Conservation (phyloP, 2,888 invertebrate genomes). For the Loripinus fragilis region DNA sequence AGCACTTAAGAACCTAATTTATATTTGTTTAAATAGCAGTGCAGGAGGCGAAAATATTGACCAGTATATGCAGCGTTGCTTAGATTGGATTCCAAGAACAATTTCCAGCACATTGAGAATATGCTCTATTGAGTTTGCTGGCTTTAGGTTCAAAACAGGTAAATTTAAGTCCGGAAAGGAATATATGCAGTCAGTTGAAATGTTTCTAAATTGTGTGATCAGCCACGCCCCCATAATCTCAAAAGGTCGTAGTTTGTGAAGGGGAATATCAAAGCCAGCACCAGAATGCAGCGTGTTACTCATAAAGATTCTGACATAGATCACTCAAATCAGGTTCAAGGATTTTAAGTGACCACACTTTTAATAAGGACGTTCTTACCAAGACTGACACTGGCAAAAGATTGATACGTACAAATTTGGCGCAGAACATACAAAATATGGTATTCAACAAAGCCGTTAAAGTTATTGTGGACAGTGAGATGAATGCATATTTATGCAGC, state of each 20-base stretch:
- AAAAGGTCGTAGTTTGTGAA: conserved; percentile 11
- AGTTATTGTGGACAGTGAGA: conserved; percentile 27
- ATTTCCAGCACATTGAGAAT: background rate
- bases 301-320: no score
- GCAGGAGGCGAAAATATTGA: background rate
- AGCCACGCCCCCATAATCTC: no score
- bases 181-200: no score
- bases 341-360: conserved; percentile 6
- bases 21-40: no score
- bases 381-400: conserved; percentile 31
- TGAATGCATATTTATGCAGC: background rate
- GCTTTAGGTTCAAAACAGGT: no score
- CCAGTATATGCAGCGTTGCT: background rate
- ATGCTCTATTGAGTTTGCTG: background rate
- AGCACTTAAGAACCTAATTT: background rate
- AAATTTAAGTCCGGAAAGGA: no score
- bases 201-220: background rate
- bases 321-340: conserved; percentile 19
- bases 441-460: background rate
- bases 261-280: conserved; percentile 42
- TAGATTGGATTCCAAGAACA: background rate
- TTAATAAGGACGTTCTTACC: conserved; percentile 25
- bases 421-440: conserved; percentile 8
- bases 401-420: conserved; percentile 29
- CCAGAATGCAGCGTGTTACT: conserved; percentile 4